Evolutionary conservation across 1,140 invertebrate genomes (phyloP), one percentile per base, ranked within the genome.

Genomic region (Phocides pigmalion): DNA sequence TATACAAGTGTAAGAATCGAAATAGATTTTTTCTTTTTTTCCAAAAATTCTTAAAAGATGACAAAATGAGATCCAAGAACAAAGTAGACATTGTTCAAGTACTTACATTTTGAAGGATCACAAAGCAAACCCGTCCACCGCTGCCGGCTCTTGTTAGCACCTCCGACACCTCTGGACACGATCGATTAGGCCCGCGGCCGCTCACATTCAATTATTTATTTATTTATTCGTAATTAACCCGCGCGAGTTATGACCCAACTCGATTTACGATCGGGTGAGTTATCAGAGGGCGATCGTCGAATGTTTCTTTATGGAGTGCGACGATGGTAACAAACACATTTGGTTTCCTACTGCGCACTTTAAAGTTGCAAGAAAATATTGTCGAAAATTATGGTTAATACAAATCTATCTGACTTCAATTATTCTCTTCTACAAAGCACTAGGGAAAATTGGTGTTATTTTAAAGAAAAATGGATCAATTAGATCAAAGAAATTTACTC

Each of bases 141-240:
- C 70, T 76, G 66, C 64, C 73, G 68, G 72, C 62, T 75, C 88
- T 90, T 90, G 88, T 90, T 90, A 90, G 76, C 88, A 88, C 86
- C 83, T 87, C 46, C 74, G 66, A 70, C 81, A 74, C 79, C 72
- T 81, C 68, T 59, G 64, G 68, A 83, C 74, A 76, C 77, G 83
- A 86, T 84, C 87, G 84, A 89, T 90, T 87, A 86, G 72, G 82
- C 88, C 88, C 85, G 79, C 81, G 88, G 88, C 87, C 83, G 81
- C 80, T 89, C 81, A 86, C 84, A 84, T 90, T 90, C 88, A 89
- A 90, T 90, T 90, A 90, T 90, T 90, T 90, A 90, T 90, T 90
- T 90, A 89, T 90, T 90, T 90, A 90, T 90, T 87, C 87, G 86
- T 90, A 90, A 90, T 90, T 89, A 90, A 90, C 76, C 72, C 68